Base-by-base conservation (phyloP, 2,888 invertebrate species). In the Drosophila imparisetae region DNA sequence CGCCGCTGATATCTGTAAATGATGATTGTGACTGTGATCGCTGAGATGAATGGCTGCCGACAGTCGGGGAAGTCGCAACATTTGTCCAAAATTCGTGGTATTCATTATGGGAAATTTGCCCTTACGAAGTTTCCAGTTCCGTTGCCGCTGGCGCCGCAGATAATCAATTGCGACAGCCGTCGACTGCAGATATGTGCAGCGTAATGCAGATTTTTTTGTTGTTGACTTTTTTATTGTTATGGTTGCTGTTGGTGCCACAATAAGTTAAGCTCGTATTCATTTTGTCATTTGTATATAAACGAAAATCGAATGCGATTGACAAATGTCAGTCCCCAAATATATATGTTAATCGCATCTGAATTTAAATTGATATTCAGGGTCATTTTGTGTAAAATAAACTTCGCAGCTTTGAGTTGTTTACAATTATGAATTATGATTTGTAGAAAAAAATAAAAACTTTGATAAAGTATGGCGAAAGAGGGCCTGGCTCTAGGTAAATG, bases 121-220 rank as follows among this genome's bases (percentile, higher is more conserved):
- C 36, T 62, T 58, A 60, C 59, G 18, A 34, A 24, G 49, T 15
- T 24, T 24, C 4, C 45, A 45, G 45, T 45, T 45, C 45, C 45
- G 45, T 45, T 49, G 27, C 65, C 24, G 57, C 32, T 57, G 72
- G 21, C 58, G 60, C 24, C 62, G 58, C 76, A 30, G 50, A 55
- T 63, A 52, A 70, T 69, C 60, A 74, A 66, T 72, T 74, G 66
- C 66, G 27, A 75, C 68, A 68, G 54, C 18, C 32, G 38, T 38
- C 45, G 50, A 29, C 58, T 67, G 69, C 60, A 54, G 13, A 57
- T 62, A 63, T 63, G 57, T 58, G 72, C 72, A 63, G 40, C 63
- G 70, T 48, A 76, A 63, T 69, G 63, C 76, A 60, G 48, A 42
- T 40, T 40, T 38, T 38, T 21, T 55, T 27, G 4, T 30, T 54